These are phyloP conservation scores for Hypotaenidia okinawae DNA, from an alignment of 2,797 vertebrate species.

Conservation along the genomic window DNA sequence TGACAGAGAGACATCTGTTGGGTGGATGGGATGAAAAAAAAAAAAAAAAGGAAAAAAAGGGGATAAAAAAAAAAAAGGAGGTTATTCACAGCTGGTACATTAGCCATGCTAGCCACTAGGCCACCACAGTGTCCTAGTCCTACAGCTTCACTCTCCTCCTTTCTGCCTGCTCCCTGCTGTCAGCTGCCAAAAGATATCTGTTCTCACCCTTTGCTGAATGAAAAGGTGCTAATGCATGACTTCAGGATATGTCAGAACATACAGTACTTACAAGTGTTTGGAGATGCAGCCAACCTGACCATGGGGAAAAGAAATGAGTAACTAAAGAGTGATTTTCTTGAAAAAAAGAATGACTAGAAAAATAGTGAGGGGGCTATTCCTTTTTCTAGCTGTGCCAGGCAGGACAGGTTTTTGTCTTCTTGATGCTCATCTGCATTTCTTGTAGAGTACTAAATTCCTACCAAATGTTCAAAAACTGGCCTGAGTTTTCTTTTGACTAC, in stretches of 20 bases:
- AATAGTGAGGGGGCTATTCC: not conserved
- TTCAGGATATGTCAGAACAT: slow-evolving; percentile 92
- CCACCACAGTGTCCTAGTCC: slow-evolving; percentile 77
- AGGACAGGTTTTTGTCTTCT: slow-evolving; percentile 17
- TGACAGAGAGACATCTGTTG: slow-evolving; percentile 83
- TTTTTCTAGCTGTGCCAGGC: slow-evolving; percentile 1
- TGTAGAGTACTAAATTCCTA: not conserved
- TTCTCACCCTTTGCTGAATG: slow-evolving; percentile 89
- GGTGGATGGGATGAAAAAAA: slow-evolving; percentile 52
- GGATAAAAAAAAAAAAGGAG: not conserved
- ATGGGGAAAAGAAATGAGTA: slow-evolving; percentile 74
- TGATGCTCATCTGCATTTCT: slow-evolving; percentile 8
- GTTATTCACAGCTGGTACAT: slow-evolving; percentile 79
- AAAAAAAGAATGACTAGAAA: slow-evolving; percentile 42
- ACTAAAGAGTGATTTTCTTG: slow-evolving; percentile 68
- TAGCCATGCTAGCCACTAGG: slow-evolving; percentile 79
- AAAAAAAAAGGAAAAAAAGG: accelerated
- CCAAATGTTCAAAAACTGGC: slow-evolving; percentile 1
- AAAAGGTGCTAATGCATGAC: slow-evolving; percentile 93
- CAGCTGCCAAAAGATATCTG: slow-evolving; percentile 90
- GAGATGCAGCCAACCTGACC: slow-evolving; percentile 81
- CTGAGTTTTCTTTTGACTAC: not conserved
- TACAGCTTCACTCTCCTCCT: slow-evolving; percentile 71
- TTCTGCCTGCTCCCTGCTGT: slow-evolving; percentile 80
- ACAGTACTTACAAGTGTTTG: slow-evolving; percentile 84